Percentiles rank a stretch among this genome's conserved stretches.
These are phyloP conservation scores for Peromyscus eremicus DNA, from an alignment of 2,797 vertebrate species.

Conservation along the genomic window DNA sequence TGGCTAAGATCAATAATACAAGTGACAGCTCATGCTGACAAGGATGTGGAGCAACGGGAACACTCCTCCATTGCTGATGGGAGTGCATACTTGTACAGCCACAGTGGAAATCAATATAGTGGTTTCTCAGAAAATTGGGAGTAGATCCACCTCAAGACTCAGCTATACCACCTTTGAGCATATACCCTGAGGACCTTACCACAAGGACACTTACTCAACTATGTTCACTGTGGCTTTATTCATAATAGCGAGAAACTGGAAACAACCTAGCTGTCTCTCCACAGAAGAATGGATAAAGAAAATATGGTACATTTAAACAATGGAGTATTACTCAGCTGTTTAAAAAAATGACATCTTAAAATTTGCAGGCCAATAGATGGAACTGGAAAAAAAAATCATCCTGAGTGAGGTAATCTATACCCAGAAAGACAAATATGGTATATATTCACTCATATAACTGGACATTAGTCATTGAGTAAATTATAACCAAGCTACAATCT, in stretches of 20 bases:
- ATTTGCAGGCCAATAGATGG: not conserved
- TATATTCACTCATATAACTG: not conserved
- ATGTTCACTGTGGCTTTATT: not conserved
- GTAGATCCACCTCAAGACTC: not conserved
- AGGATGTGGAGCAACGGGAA: not conserved
- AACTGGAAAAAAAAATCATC: not conserved
- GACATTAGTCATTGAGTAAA: not conserved
- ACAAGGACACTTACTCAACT: not conserved
- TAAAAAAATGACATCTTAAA: not conserved
- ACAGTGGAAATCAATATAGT: not conserved
- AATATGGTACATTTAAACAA: not conserved
- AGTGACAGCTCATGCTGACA: not conserved
- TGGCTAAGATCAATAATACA: not conserved
- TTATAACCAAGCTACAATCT: not conserved
- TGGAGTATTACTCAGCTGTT: not conserved
- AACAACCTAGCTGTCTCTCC: not conserved
- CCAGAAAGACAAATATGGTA: not conserved
- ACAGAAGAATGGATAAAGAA: not conserved
- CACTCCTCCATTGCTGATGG: not conserved
- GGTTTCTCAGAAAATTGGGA: not conserved
- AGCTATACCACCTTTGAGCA: not conserved
- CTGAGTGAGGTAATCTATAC: not conserved
- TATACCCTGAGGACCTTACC: not conserved
- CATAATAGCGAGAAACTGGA: not conserved
- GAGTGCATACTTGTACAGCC: not conserved